phyloP scores from a whole-genome alignment of 2,113 vertebrate species.

The Pollimyrus isidori region DNA sequence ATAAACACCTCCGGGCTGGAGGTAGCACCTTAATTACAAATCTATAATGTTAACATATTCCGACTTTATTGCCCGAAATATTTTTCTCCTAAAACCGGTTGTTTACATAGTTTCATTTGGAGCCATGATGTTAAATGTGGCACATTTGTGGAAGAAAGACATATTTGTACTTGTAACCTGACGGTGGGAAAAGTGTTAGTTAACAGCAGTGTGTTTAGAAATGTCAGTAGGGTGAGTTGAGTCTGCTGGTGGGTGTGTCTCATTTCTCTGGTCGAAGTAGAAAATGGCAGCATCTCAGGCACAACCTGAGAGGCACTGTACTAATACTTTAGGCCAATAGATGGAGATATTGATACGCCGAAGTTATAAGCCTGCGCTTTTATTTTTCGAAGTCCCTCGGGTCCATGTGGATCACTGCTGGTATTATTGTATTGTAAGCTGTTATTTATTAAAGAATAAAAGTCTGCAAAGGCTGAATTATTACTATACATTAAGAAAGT shows the following conservation, averaged over 20 bases:
- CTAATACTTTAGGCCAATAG: conserved; percentile 50
- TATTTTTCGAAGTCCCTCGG: conserved; percentile 50
- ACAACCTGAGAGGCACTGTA: conserved; percentile 19
- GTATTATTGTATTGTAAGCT: conserved; percentile 54
- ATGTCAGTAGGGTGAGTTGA: neutral
- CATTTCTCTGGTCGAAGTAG: neutral
- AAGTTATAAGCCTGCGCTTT: conserved; percentile 33
- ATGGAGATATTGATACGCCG: conserved; percentile 55
- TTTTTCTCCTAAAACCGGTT: neutral
- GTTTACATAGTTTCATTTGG: neutral
- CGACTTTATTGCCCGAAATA: neutral
- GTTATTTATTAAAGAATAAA: conserved; percentile 68
- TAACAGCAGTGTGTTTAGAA: neutral
- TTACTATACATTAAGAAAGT: conserved; percentile 63
- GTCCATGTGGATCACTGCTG: conserved; percentile 54
- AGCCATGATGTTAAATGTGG: neutral
- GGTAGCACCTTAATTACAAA: neutral
- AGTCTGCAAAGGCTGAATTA: conserved; percentile 63
- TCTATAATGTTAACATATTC: neutral
- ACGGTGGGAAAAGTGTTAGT: neutral
- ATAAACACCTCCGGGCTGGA: neutral
- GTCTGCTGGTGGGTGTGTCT: neutral
- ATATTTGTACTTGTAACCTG: neutral
- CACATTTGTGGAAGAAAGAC: neutral
- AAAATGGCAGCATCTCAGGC: neutral